Evolutionary conservation across 2,797 vertebrate species (phyloP).

Genomic region (Halcyon chelicuti): DNA sequence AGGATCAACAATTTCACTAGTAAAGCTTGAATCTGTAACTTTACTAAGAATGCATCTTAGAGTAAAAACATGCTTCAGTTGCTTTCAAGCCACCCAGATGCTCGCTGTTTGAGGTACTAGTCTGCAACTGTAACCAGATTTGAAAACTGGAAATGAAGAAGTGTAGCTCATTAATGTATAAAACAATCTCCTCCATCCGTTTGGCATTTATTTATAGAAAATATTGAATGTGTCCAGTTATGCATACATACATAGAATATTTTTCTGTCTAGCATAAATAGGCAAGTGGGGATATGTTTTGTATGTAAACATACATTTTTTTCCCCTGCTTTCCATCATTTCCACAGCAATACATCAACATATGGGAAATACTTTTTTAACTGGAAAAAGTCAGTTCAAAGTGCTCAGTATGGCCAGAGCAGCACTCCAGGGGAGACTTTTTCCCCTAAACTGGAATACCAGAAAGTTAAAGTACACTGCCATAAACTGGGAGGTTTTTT

Average conservation of each 20-base stretch:
- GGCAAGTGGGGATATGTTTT: not conserved
- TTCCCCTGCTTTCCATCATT: not conserved
- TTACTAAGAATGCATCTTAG: not conserved
- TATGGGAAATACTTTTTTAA: slow-evolving; percentile 13
- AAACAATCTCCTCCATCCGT: not conserved
- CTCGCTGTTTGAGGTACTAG: slow-evolving; percentile 14
- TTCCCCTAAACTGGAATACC: not conserved
- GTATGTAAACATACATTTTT: not conserved
- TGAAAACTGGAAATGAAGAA: not conserved
- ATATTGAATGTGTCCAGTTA: slow-evolving; percentile 13
- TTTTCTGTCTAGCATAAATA: slow-evolving; percentile 45
- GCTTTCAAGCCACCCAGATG: slow-evolving; percentile 41
- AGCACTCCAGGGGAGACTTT: not conserved
- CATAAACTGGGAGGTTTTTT: not conserved
- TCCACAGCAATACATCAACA: slow-evolving; percentile 5
- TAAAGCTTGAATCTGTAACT: not conserved
- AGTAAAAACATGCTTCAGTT: not conserved
- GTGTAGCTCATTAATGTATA: not conserved
- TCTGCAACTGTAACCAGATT: not conserved
- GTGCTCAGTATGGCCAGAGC: not conserved
- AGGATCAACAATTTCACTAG: not conserved
- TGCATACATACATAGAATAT: not conserved
- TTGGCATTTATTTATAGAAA: slow-evolving; percentile 45
- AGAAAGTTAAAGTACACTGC: not conserved
- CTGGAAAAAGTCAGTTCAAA: not conserved